These are phyloP conservation scores for Lacanobia oleracea DNA, from an alignment of 2,888 invertebrate genomes.

Conservation along the genomic window DNA sequence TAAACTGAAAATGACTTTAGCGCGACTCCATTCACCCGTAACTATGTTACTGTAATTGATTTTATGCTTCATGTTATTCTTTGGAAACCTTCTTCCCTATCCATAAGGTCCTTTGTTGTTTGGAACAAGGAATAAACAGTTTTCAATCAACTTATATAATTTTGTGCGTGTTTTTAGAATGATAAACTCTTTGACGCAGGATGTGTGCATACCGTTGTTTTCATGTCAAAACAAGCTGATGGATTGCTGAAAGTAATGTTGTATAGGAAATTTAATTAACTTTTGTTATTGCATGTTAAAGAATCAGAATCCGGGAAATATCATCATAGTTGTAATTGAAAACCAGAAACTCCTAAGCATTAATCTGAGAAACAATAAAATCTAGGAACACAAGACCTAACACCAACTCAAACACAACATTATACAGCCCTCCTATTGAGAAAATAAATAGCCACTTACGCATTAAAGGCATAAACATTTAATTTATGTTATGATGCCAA, in stretches of 20 bases:
- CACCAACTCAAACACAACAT: constrained; percentile 1
- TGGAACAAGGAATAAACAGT: constrained; percentile 3
- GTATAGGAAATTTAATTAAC: neutral
- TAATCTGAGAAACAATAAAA: neutral
- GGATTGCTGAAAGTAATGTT: constrained; percentile 3
- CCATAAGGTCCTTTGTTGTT: constrained; percentile 46
- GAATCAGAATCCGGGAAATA: neutral
- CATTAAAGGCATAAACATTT: constrained; percentile 14
- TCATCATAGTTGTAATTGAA: neutral
- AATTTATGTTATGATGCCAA: constrained; percentile 33
- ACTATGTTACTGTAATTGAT: constrained; percentile 67
- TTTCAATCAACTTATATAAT: constrained; percentile 25
- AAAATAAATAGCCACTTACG: constrained; percentile 21
- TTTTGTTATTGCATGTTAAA: neutral
- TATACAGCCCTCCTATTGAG: constrained; percentile 2
- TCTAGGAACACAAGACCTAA: neutral
- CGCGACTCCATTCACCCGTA: constrained; percentile 63
- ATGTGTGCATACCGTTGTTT: constrained; percentile 21
- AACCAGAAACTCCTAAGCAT: neutral
- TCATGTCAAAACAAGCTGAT: constrained; percentile 16
- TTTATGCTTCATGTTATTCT: constrained; percentile 46
- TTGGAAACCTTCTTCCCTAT: constrained; percentile 23
- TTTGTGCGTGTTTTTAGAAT: constrained; percentile 15
- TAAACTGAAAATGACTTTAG: constrained; percentile 69
- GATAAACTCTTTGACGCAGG: constrained; percentile 10